Percentiles rank a stretch among this genome's conserved stretches.
phyloP scores from a whole-genome alignment of 2,888 invertebrate species.

The Timandra comae region DNA sequence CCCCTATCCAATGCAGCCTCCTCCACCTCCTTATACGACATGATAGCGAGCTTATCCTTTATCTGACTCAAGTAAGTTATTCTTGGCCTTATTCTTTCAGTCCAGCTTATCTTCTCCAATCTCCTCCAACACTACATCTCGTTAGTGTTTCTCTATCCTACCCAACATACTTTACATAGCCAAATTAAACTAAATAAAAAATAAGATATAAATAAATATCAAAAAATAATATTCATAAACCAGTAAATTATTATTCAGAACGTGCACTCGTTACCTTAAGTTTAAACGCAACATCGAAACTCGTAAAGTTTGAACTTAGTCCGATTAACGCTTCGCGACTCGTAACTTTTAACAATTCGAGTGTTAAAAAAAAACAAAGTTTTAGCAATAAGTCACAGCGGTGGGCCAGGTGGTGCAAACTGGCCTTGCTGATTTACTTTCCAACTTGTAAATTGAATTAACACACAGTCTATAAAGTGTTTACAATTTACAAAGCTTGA shows the following conservation, averaged over 20 bases:
- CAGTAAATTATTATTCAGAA: not conserved
- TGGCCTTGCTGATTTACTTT: conserved; percentile 29
- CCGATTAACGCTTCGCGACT: conserved; percentile 22
- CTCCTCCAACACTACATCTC: too few species aligned
- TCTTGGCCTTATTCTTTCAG: too few species aligned
- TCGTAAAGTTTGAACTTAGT: conserved; percentile 18
- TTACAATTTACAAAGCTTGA: too few species aligned
- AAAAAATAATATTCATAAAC: not conserved
- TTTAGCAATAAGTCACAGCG: conserved; percentile 26
- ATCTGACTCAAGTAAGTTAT: too few species aligned
- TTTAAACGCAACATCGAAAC: conserved; percentile 17
- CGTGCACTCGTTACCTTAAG: not conserved
- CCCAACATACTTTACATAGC: not conserved
- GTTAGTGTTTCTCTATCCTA: too few species aligned
- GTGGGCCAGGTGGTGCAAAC: conserved; percentile 31
- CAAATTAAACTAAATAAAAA: not conserved
- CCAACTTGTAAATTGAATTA: conserved; percentile 26
- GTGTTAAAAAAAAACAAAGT: conserved; percentile 26
- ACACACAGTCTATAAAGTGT: too few species aligned
- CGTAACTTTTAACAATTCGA: conserved; percentile 19
- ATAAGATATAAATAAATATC: not conserved
- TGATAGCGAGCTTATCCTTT: too few species aligned
- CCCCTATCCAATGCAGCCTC: too few species aligned
- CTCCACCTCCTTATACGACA: too few species aligned
- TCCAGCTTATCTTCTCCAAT: too few species aligned